These are phyloP conservation scores for Onychomys arenicola DNA, from an alignment of 2,797 vertebrate genomes.

Conservation along the genomic window DNA sequence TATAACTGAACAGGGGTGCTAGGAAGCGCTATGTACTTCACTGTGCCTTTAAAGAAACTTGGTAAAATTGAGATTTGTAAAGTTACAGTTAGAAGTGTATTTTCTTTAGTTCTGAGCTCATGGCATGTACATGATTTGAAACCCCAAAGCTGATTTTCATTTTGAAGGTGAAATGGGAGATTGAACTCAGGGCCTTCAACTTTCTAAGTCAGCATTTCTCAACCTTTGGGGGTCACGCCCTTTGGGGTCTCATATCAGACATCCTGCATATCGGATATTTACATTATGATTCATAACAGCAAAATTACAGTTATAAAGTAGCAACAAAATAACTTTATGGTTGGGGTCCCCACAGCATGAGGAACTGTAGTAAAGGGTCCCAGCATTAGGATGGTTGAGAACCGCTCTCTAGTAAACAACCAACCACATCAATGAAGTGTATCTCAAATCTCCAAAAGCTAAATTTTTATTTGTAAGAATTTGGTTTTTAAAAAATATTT, in stretches of 20 bases:
- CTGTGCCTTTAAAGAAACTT: neutral
- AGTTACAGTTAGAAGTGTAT: slow-evolving; percentile 52
- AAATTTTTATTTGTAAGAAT: slow-evolving; percentile 47
- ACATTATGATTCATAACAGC: neutral
- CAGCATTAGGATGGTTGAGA: neutral
- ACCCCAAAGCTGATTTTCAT: neutral
- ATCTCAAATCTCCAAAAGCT: neutral
- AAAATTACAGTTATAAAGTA: neutral
- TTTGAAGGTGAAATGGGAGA: neutral
- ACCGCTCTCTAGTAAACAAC: neutral
- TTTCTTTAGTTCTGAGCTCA: slow-evolving; percentile 40
- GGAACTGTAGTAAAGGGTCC: neutral
- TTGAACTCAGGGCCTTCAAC: neutral
- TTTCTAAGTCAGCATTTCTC: neutral
- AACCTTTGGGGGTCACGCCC: neutral
- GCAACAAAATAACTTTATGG: neutral
- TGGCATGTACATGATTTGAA: neutral
- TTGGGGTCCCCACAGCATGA: neutral
- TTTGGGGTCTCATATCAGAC: neutral
- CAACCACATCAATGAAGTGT: neutral
- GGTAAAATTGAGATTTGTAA: slow-evolving; percentile 49
- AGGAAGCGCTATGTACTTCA: slow-evolving; percentile 34
- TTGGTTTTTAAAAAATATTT: neutral
- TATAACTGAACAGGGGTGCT: neutral
- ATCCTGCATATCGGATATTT: neutral